Conservation (phyloP, 2,797 vertebrate species). For the Diplodus sargus region DNA sequence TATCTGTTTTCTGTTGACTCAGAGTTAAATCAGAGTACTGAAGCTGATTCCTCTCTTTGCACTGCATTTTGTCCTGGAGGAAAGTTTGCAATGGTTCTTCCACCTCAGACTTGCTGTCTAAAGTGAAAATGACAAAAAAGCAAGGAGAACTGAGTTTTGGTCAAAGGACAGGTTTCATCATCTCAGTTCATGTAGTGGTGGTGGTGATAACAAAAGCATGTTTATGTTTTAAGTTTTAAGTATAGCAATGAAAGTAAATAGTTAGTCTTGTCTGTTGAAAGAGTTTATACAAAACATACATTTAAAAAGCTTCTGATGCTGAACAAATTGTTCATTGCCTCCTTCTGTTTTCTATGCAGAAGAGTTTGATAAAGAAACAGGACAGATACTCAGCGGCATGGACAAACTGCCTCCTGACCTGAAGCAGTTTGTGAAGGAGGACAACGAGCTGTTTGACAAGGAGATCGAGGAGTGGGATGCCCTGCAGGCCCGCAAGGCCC, state of each 20-base stretch:
- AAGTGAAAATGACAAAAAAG: no score
- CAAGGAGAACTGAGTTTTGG: no score
- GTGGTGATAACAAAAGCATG: no score
- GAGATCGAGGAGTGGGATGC: slow-evolving; percentile 95
- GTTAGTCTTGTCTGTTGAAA: background rate
- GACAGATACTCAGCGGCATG: slow-evolving; percentile 93
- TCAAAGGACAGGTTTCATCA: no score
- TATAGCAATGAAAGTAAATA: slow-evolving; percentile 1
- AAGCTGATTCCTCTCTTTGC: no score
- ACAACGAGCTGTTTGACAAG: slow-evolving; percentile 94
- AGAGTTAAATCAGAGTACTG: no score
- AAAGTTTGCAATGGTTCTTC: no score
- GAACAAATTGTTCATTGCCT: background rate
- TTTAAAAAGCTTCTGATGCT: background rate
- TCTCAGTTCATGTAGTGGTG: no score
- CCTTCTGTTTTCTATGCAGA: slow-evolving; percentile 80
- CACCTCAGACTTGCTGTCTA: no score
- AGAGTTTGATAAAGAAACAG: slow-evolving; percentile 96
- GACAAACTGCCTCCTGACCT: slow-evolving; percentile 96
- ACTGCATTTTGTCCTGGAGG: no score
- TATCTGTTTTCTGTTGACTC: no score
- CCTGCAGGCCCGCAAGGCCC: slow-evolving; percentile 90
- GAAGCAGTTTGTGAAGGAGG: slow-evolving; percentile 93
- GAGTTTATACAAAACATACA: background rate
- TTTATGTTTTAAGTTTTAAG: no score